A percentile compares a stretch with the other conserved stretches of the same genome.
phyloP scores from a whole-genome alignment of 2,888 invertebrate species.

The Drosophila crucigera region DNA sequence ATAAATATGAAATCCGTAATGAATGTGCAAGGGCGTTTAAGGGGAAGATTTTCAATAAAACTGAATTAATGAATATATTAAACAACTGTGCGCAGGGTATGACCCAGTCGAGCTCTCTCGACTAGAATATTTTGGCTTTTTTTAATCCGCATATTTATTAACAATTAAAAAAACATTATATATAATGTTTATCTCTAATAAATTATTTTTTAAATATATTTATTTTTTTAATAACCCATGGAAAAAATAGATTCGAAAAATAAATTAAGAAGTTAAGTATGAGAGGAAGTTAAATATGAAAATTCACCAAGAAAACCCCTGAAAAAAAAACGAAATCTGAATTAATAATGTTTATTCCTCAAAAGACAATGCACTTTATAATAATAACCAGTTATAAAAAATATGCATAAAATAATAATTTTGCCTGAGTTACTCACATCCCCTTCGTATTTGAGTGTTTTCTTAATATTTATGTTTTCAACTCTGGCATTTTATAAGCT shows the following conservation, averaged over 20 bases:
- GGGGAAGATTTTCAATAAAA: neutral
- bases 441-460: slow-evolving; percentile 15
- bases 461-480: slow-evolving; percentile 47
- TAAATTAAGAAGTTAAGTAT: neutral
- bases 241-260: neutral
- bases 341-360: neutral
- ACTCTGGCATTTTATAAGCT: slow-evolving; percentile 74
- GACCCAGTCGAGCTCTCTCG: neutral
- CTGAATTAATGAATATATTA: neutral
- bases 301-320: neutral
- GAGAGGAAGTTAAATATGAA: neutral
- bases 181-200: neutral
- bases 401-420: slow-evolving; percentile 16
- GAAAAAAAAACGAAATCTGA: neutral
- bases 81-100: neutral
- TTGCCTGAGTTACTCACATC: slow-evolving; percentile 38
- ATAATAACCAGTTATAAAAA: neutral
- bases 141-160: neutral
- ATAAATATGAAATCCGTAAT: neutral
- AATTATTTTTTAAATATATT: neutral
- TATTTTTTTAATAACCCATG: too few species aligned
- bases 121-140: neutral
- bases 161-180: neutral
- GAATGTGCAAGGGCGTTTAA: neutral
- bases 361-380: neutral